These are phyloP conservation scores for Drepana falcataria DNA, from an alignment of 2,888 invertebrate genomes.

Conservation along the genomic window DNA sequence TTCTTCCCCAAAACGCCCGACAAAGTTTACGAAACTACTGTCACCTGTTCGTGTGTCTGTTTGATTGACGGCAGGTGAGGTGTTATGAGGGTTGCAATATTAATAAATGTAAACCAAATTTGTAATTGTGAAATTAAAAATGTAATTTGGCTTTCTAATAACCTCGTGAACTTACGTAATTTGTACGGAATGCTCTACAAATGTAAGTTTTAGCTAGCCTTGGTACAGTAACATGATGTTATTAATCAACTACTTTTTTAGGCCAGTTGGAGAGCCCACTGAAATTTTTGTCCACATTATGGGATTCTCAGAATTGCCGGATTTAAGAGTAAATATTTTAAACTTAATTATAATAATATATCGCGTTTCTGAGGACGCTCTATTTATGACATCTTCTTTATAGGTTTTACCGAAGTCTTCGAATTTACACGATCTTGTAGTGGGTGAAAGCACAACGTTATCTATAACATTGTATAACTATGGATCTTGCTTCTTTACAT, in stretches of 20 bases:
- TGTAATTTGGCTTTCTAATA: too few species aligned
- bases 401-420: slow-evolving; percentile 55
- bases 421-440: slow-evolving; percentile 62
- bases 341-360: slow-evolving; percentile 2
- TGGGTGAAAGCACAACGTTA: slow-evolving; percentile 41
- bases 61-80: slow-evolving; percentile 56
- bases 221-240: too few species aligned
- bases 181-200: too few species aligned
- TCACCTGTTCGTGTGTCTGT: slow-evolving; percentile 62
- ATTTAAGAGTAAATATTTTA: slow-evolving; percentile 46
- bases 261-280: slow-evolving; percentile 61
- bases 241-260: slow-evolving; percentile 22
- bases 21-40: slow-evolving; percentile 56
- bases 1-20: slow-evolving; percentile 58
- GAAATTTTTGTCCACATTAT: slow-evolving; percentile 57
- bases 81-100: neutral
- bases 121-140: too few species aligned
- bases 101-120: too few species aligned
- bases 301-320: slow-evolving; percentile 65
- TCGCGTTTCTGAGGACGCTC: neutral
- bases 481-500: slow-evolving; percentile 60
- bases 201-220: too few species aligned
- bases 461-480: slow-evolving; percentile 56
- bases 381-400: slow-evolving; percentile 2
- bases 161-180: too few species aligned